Evolutionary conservation across 2,113 vertebrate species (phyloP).

Genomic region (Sturnira hondurensis): DNA sequence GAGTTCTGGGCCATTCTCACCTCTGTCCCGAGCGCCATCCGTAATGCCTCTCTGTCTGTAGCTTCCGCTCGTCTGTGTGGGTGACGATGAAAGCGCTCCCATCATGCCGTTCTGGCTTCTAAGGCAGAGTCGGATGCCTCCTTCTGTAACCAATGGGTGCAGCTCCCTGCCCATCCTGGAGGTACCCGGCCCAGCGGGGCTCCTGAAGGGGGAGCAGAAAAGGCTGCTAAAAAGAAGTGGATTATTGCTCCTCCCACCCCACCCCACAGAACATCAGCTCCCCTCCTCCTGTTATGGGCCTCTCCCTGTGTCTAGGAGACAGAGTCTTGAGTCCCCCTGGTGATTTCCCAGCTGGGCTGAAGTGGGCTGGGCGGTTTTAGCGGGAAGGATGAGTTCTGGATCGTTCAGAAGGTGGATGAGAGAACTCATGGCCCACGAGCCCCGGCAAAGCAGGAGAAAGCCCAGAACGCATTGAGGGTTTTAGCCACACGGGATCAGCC

Average conservation of each 20-base stretch:
- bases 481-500: neutral
- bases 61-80: slow-evolving; percentile 75
- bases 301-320: neutral
- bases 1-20: slow-evolving; percentile 82
- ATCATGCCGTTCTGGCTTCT: slow-evolving; percentile 19
- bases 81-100: slow-evolving; percentile 54
- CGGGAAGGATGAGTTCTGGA: neutral
- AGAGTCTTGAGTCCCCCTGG: rapidly evolving
- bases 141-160: slow-evolving; percentile 36
- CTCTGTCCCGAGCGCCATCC: slow-evolving; percentile 81
- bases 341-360: neutral
- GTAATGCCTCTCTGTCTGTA: slow-evolving; percentile 78
- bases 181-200: slow-evolving; percentile 57
- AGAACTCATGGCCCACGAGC: neutral
- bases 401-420: neutral
- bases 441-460: rapidly evolving
- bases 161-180: neutral
- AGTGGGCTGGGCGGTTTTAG: neutral
- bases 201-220: slow-evolving; percentile 74
- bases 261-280: too few relatives aligned
- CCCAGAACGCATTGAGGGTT: neutral
- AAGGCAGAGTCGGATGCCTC: slow-evolving; percentile 11
- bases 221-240: slow-evolving; percentile 85
- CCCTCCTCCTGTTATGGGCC: neutral
- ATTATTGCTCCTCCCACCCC: rapidly evolving